phyloP scores from a whole-genome alignment of 2,888 invertebrate genomes.

The Dexiosoma caninum region DNA sequence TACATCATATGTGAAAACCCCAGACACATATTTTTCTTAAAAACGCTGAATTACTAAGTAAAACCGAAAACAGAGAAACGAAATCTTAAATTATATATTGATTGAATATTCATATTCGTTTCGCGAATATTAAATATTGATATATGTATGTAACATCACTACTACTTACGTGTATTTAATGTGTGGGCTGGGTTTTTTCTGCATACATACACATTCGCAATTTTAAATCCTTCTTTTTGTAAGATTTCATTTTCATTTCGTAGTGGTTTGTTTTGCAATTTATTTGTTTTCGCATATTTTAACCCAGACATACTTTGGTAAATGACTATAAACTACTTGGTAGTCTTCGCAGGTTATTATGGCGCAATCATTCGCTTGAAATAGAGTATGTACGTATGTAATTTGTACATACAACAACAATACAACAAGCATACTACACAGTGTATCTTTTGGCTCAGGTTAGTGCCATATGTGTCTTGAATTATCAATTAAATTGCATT shows the following conservation, averaged over 20 bases:
- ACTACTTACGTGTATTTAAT: not conserved
- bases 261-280: slow-evolving; percentile 39
- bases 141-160: too few species aligned
- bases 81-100: too few species aligned
- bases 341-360: slow-evolving; percentile 55
- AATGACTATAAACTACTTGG: slow-evolving; percentile 48
- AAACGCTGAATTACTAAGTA: too few species aligned
- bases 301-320: slow-evolving; percentile 60
- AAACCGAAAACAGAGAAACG: too few species aligned
- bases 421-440: not conserved
- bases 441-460: slow-evolving; percentile 52
- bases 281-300: slow-evolving; percentile 47
- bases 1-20: too few species aligned
- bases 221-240: slow-evolving; percentile 43
- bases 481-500: slow-evolving; percentile 56
- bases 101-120: too few species aligned
- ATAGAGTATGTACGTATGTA: too few species aligned
- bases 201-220: not conserved
- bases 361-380: slow-evolving; percentile 34
- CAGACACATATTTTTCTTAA: too few species aligned
- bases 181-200: slow-evolving; percentile 32
- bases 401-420: not conserved
- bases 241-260: slow-evolving; percentile 58
- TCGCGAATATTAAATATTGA: too few species aligned
- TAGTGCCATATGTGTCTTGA: slow-evolving; percentile 49